These are phyloP conservation scores for Ardeotis arabs DNA, from an alignment of 2,113 vertebrate genomes.

Conservation along the genomic window DNA sequence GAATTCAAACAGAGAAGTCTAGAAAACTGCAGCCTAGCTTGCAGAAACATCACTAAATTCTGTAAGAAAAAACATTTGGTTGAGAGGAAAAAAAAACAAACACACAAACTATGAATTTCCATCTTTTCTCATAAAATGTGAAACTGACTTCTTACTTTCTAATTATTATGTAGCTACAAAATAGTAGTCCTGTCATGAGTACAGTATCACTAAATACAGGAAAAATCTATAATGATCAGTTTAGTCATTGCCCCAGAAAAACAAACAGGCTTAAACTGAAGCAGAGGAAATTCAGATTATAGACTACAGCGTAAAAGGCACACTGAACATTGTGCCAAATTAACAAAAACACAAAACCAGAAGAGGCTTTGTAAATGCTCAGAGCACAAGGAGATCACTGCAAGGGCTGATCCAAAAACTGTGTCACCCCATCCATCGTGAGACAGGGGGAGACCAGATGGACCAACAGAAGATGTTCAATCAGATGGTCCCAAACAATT, in stretches of 20 bases:
- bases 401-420: neutral
- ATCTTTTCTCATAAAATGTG: neutral
- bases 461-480: constrained; percentile 8
- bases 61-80: neutral
- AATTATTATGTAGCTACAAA: neutral
- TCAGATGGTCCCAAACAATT: constrained; percentile 14
- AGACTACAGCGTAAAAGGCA: neutral
- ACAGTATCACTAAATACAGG: neutral
- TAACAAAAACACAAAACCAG: neutral
- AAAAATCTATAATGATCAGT: neutral
- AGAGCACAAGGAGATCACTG: neutral
- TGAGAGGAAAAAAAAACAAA: neutral
- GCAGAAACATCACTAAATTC: neutral
- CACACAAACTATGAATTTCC: neutral
- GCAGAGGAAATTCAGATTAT: neutral
- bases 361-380: neutral
- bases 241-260: neutral
- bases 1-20: neutral
- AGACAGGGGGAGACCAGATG: constrained; percentile 32
- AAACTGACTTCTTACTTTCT: neutral
- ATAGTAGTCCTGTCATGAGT: neutral
- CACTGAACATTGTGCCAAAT: neutral
- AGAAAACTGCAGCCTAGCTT: neutral
- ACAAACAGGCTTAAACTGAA: neutral
- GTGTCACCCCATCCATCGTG: neutral